Evolutionary conservation across 2,888 invertebrate species (phyloP).

Genomic region (Drosophila neutralis): DNA sequence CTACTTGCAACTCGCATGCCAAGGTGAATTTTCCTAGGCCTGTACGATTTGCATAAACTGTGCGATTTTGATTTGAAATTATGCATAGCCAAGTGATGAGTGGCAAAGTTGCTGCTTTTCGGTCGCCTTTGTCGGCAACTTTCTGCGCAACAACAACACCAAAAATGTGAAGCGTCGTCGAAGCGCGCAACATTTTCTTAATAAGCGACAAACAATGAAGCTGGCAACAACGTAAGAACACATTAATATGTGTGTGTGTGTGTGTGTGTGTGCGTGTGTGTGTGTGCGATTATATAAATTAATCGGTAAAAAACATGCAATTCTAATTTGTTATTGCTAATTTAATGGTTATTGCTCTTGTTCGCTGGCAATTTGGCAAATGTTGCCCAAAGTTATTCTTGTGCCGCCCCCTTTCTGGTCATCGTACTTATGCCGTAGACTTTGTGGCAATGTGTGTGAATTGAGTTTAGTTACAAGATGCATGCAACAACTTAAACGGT

Average conservation of each 20-base stretch:
- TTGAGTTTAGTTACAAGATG: not conserved
- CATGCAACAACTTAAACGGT: not conserved
- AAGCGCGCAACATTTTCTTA: constrained; percentile 75
- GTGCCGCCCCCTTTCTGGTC: not conserved
- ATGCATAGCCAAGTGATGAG: constrained; percentile 47
- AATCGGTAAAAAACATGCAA: constrained; percentile 70
- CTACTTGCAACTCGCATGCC: constrained; percentile 54
- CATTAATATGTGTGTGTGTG: not conserved
- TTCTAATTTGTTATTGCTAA: constrained; percentile 73
- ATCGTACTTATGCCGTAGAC: not conserved
- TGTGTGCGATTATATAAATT: constrained; percentile 50
- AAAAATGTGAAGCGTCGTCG: constrained; percentile 42
- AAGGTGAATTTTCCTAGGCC: constrained; percentile 50
- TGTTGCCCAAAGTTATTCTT: constrained; percentile 26
- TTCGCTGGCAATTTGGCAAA: constrained; percentile 28
- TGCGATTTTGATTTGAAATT: constrained; percentile 65
- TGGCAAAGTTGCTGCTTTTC: constrained; percentile 20
- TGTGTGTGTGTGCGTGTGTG: constrained; percentile 3
- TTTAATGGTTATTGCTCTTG: constrained; percentile 53
- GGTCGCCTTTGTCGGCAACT: constrained; percentile 50
- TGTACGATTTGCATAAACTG: constrained; percentile 69
- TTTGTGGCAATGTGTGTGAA: not conserved
- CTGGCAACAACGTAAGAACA: constrained; percentile 13
- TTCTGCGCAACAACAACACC: constrained; percentile 14
- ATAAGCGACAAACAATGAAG: constrained; percentile 74